These are phyloP conservation scores for Cygnus olor DNA, from an alignment of 2,797 vertebrate species.

Conservation along the genomic window DNA sequence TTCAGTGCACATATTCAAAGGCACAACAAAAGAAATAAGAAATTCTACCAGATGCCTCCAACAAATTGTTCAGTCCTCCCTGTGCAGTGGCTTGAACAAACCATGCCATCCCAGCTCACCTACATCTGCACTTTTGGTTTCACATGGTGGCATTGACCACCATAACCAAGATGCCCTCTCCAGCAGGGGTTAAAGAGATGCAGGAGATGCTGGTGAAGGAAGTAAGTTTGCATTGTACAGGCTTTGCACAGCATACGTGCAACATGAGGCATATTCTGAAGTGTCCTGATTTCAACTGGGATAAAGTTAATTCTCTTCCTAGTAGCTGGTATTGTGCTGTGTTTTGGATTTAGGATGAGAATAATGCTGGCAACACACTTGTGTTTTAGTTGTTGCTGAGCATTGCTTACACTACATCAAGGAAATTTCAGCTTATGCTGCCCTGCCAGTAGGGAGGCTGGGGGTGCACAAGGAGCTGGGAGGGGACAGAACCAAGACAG, in stretches of 20 bases:
- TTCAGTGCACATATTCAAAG: not conserved
- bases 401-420: no score
- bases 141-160: not conserved
- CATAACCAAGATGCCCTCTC: fast-evolving
- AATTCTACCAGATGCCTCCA: constrained; percentile 3
- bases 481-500: no score
- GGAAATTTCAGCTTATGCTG: no score
- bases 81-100: not conserved
- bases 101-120: not conserved
- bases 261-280: not conserved
- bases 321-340: no score
- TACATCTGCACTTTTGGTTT: not conserved
- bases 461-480: no score
- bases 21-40: not conserved
- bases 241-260: not conserved
- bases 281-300: no score
- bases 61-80: not conserved
- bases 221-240: not conserved
- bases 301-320: no score
- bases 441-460: no score
- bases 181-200: not conserved
- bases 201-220: not conserved
- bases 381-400: no score
- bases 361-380: no score
- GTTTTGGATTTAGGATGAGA: no score